Evolutionary conservation across 2,888 invertebrate species (phyloP), one percentile per base, ranked within the genome.

Genomic region (Linnaemya tessellans): DNA sequence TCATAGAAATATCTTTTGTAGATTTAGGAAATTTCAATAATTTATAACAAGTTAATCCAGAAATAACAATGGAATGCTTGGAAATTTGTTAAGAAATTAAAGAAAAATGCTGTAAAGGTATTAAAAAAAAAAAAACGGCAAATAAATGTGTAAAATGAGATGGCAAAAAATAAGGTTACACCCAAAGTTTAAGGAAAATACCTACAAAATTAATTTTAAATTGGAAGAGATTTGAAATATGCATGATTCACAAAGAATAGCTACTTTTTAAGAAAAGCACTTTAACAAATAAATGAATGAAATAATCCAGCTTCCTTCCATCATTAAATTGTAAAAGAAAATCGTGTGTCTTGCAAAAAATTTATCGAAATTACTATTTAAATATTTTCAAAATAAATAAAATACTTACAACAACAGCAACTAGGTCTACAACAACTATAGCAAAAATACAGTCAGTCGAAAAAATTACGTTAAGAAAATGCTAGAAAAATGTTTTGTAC

Each of bases 401-500:
- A 35, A 75, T 54, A 75, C 43, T 25, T 64, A 51, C 22, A 64
- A 49, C 3, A 64, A 20, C 74, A 62, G 64, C 41, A 64, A 51
- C 38, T 38, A 41, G 13, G 18, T 38, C 20, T 25, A 7, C 9
- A 54, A 43, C 35, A 25, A 11, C 10, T 46, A 41, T 38, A 11
- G 43, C 49, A 68, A 54, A 7, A 62, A 15, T 20, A 75, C 62
- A 56, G 15, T 65, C 18, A 54, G 65, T 7, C 30, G 70, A 43
- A 49, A 79, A 70, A 77, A 79, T 65, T 80, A 86, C 70, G 46
- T 82, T 84, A 89, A 90, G 90, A 92, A 92, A 92, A 92, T 92
- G 92, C 91, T 90, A 92, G 91, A 90, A 92, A 91, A 91, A 92
- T 92, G 92, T 89, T 80, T 84, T 90, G 89, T 89, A 89, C 88